Base-by-base conservation (phyloP, 1,140 invertebrate genomes). In the Eupristina koningsbergeri region DNA sequence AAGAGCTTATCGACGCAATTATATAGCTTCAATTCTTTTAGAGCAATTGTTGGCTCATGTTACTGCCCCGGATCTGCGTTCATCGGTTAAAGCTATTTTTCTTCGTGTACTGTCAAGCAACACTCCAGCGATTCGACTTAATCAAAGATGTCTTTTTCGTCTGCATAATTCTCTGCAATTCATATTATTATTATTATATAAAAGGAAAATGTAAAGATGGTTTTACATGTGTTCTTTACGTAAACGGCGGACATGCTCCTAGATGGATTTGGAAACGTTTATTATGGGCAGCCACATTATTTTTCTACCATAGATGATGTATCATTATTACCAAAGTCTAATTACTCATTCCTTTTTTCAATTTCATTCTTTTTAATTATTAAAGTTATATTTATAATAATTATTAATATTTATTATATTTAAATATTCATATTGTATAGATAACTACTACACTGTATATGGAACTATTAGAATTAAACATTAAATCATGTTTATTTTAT, bases 101-200 rank as follows among this genome's bases (percentile, higher is more conserved):
- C 94, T 99, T 64, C 98, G 99, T 93, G 98, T 99, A 0, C 93
- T 99, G 47, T 97, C 97, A 29, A 97, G 97, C 78, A 99, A 99
- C 93, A 95, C 95, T 73, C 95, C 96, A 88, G 98, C 98, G 83
- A 98, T 99, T 90, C 94, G 95, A 85, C 99, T 99, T 93, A 99
- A 99, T 92, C 97, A 99, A 92, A 95, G 96, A 89, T 95, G 96
- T 89, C 95, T 95, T 93, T 96, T 95, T 93, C 95, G 95, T 87
- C 94, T 98, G 74, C 97, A 99, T 92, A 97, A 96, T 86, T 99
- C 98, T 93, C 94, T 99, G 89, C 98, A 98, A 39, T 98, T n/a
- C n/a, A n/a, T n/a, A n/a, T n/a, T n/a, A 98, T 91, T 99, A 99
- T 93, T 99, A 99, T 92, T 97, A 96, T 39, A 99, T 99, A 87